A percentile compares a stretch with the other conserved stretches of the same genome.
These are phyloP conservation scores for Bagarius yarrelli DNA, from an alignment of 2,113 vertebrate species.

Conservation along the genomic window DNA sequence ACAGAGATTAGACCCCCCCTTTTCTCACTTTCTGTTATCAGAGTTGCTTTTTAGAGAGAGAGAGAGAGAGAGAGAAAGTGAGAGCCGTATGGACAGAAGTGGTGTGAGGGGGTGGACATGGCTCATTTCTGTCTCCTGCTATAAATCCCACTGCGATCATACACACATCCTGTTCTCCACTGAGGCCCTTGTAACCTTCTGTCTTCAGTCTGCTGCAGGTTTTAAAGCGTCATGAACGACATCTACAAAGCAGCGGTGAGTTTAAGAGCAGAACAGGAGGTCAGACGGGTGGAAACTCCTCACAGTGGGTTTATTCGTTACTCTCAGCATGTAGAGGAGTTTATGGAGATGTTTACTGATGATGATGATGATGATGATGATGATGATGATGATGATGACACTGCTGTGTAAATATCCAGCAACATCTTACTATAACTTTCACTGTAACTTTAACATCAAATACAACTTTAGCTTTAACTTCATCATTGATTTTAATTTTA, in stretches of 20 bases:
- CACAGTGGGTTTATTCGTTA: neutral
- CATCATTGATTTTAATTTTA: no score
- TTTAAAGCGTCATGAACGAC: slow-evolving; percentile 40
- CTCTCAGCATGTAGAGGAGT: no score
- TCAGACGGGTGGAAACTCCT: neutral
- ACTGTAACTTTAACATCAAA: no score
- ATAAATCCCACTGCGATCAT: slow-evolving; percentile 25
- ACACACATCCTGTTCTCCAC: slow-evolving; percentile 5
- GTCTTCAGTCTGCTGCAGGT: neutral
- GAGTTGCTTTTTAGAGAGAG: neutral
- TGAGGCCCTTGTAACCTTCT: neutral
- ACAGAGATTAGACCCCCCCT: slow-evolving; percentile 23
- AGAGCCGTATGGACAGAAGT: slow-evolving; percentile 25
- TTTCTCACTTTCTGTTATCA: neutral
- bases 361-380: neutral
- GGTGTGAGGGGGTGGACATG: slow-evolving; percentile 6
- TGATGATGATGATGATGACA: no score
- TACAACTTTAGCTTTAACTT: no score
- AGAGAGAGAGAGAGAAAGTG: neutral
- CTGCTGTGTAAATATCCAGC: no score
- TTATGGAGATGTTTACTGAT: neutral
- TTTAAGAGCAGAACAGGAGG: neutral
- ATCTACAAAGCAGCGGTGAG: slow-evolving; percentile 55
- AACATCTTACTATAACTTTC: no score
- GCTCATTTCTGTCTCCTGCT: neutral